Evolutionary conservation across 1,140 invertebrate genomes (phyloP), one percentile per base, ranked within the genome.

Genomic region (Drosophila ohnishii): DNA sequence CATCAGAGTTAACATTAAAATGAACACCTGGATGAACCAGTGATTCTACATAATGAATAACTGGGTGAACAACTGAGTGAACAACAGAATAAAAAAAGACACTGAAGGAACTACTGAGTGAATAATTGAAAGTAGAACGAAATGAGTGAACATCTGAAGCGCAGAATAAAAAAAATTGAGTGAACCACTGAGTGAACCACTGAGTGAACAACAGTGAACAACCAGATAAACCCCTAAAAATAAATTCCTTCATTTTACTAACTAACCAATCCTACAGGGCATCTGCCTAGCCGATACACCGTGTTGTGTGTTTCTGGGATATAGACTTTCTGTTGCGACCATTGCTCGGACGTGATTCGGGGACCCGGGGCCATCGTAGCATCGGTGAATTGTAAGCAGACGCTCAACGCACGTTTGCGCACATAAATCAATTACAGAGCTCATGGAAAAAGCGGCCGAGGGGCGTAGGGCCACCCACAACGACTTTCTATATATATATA

Each of bases 341-440:
- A 66, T 40, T 39, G 44, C 42, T 45, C n/a, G 42, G 50, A 55
- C 55, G 61, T 63, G 71, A 48, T 63, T 39, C 28, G 37, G 37
- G 55, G n/a, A 42, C 40, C 60, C 30, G 66, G 53, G 45, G 48
- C 55, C 42, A 55, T 37, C 42, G 72, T 50, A 16, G 35, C 45
- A 55, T 34, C 39, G 53, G 70, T 63, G 72, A 82, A 87, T 69
- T 82, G 79, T 83, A 75, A 83, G 82, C 82, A 86, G 84, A 69
- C 75, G 84, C 64, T 86, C 75, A 73, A 86, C 82, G 82, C 81
- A 85, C 81, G 81, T 81, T 82, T 69, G 78, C 71, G 75, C 75
- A 78, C 82, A 86, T 86, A 86, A 86, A 86, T 86, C 82, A 86
- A 86, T 86, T 86, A 86, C 82, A 86, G 84, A 55, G 83, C 82